These are phyloP conservation scores for Sardina pilchardus DNA, from an alignment of 2,113 vertebrate genomes.

Conservation along the genomic window DNA sequence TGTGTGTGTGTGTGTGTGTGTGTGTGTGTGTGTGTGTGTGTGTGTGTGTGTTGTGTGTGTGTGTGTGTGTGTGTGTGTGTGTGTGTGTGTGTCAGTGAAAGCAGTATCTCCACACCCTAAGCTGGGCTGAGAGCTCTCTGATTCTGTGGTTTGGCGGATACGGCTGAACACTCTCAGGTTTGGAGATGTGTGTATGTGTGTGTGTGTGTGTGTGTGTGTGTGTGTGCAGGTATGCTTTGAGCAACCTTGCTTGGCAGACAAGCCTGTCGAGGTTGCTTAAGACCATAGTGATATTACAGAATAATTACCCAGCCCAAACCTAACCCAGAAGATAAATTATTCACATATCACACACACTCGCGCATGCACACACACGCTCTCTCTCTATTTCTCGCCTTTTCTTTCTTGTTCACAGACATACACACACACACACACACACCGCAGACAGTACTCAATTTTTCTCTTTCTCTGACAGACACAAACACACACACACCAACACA, in stretches of 20 bases:
- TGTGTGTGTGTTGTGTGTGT: no score
- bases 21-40: no score
- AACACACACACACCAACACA: background rate
- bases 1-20: no score
- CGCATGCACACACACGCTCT: background rate
- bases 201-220: background rate
- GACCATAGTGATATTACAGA: background rate
- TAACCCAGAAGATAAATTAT: slow-evolving; percentile 22
- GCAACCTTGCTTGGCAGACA: background rate
- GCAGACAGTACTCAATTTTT: background rate
- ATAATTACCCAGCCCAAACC: background rate
- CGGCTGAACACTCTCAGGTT: no score
- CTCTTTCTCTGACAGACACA: background rate
- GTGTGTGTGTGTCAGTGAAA: no score
- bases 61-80: no score
- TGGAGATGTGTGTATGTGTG: background rate
- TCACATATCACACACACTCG: slow-evolving; percentile 51
- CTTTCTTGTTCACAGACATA: background rate
- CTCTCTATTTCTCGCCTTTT: background rate
- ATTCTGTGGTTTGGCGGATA: no score
- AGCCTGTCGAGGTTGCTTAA: background rate
- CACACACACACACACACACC: background rate
- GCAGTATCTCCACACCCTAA: no score
- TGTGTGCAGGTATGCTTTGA: background rate
- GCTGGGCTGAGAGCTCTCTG: no score